phyloP scores from a whole-genome alignment of 2,888 invertebrate genomes.

The Agonopterix arenella region DNA sequence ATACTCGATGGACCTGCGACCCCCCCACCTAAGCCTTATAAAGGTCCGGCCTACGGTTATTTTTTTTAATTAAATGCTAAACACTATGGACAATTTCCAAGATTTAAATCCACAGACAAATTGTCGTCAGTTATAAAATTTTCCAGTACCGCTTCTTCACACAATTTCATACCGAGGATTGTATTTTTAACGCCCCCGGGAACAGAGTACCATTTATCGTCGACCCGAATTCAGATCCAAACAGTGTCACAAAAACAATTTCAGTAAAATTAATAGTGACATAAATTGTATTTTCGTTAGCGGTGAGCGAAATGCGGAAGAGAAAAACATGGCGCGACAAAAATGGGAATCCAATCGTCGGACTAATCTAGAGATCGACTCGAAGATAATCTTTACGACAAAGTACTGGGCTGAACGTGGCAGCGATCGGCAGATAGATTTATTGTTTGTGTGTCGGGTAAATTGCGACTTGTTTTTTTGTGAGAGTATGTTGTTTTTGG shows the following conservation, averaged over 20 bases:
- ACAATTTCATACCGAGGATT: no score
- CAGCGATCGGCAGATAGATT: slow-evolving; percentile 27
- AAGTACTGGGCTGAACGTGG: slow-evolving; percentile 27
- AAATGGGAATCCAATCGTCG: slow-evolving; percentile 27
- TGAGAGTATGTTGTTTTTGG: neutral
- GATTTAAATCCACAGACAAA: no score
- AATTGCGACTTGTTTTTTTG: neutral
- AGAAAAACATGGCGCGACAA: slow-evolving; percentile 21
- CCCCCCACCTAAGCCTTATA: no score
- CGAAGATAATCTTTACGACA: slow-evolving; percentile 24
- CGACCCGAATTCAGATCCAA: neutral
- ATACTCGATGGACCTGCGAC: no score
- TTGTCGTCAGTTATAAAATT: no score
- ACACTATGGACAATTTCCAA: no score
- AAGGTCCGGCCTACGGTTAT: no score
- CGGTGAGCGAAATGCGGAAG: slow-evolving; percentile 14
- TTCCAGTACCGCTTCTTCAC: no score
- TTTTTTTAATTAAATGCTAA: no score
- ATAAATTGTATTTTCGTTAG: slow-evolving; percentile 25
- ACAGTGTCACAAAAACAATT: slow-evolving; percentile 5
- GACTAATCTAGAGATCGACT: slow-evolving; percentile 26
- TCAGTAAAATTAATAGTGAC: slow-evolving; percentile 16
- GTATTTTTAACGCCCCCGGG: neutral
- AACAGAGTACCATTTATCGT: neutral
- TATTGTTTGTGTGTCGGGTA: slow-evolving; percentile 11